Base-by-base conservation (phyloP, 2,113 vertebrate genomes). In the Chaetorhynchus papuensis region DNA sequence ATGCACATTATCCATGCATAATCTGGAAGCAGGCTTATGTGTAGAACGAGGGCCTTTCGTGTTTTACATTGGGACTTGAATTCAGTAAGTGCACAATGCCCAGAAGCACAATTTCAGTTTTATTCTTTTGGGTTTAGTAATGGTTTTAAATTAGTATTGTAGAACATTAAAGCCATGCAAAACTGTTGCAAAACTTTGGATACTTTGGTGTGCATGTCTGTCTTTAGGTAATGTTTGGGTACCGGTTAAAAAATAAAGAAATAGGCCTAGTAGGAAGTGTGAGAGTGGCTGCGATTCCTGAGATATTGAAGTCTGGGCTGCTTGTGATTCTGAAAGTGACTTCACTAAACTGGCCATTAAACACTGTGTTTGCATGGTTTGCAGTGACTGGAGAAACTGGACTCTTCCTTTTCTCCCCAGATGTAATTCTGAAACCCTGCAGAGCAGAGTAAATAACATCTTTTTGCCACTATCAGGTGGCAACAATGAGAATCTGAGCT, bases 201-300 rank as follows among this genome's bases (percentile, higher is more conserved):
- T 78, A 11, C n/a, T 70, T 41, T 20, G 17, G 3, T 52, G 21
- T 26, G 30, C 0, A 0, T 4, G 10, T 31, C 26, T 75, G 49
- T 52, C 39, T 37, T 59, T 37, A 59, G 31, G 11, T 26, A 6
- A 19, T 37, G 20, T 45, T 72, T 72, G 31, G 26, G 18, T 42
- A 17, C 35, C 66, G 20, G 22, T 41, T 88, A 37, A 68, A 59
- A 70, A 65, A 39, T 42, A 33, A 66, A 91, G 64, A 69, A 75
- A 42, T 28, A 52, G 13, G 9, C 41, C 41, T 47, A 47, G 21
- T 21, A 60, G 28, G 20, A 87, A 83, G 50, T 12, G 27, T 35
- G 52, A 49, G 39, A 37, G 49, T 37, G n/a, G 11, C 47, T 8
- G 2, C 7, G 14, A 39, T 57, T 84, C 8, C 28, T 35, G 11